Evolutionary conservation across 2,797 vertebrate genomes (phyloP).

Genomic region (Phoeniculus purpureus): DNA sequence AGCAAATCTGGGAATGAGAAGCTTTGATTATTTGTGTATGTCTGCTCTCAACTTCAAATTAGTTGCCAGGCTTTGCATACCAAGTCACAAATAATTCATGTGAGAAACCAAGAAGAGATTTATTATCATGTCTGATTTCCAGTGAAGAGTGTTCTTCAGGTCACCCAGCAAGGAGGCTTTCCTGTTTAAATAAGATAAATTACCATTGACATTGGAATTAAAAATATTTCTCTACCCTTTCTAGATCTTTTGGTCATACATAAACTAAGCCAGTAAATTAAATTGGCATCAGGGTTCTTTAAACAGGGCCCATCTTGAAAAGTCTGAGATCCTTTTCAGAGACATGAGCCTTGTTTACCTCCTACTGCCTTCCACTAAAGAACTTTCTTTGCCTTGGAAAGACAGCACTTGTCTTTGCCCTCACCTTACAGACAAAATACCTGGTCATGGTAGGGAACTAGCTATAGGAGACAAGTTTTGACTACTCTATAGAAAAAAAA

Average conservation of each 20-base stretch:
- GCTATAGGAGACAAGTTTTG: not conserved
- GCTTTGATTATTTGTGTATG: constrained; percentile 30
- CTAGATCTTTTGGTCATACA: constrained; percentile 3
- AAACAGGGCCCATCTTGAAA: not conserved
- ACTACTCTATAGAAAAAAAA: not conserved
- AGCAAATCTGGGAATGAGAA: constrained; percentile 14
- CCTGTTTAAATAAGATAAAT: constrained; percentile 38
- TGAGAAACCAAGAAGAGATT: constrained; percentile 33
- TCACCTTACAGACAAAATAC: not conserved
- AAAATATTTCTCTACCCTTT: constrained; percentile 50
- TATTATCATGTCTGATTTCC: constrained; percentile 32
- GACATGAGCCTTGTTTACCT: not conserved
- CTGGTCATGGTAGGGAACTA: not conserved
- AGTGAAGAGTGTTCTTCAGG: constrained; percentile 34
- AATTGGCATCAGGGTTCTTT: constrained; percentile 20
- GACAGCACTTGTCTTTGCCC: not conserved
- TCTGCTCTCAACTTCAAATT: constrained; percentile 36
- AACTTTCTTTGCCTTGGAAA: not conserved
- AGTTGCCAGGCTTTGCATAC: constrained; percentile 35
- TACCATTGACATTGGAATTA: constrained; percentile 46
- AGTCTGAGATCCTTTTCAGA: not conserved
- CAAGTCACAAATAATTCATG: constrained; percentile 47
- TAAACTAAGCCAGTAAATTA: constrained; percentile 33
- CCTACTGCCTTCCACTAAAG: not conserved
- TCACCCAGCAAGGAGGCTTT: constrained; percentile 5